Evolutionary conservation across 2,888 invertebrate genomes (phyloP).

Genomic region (Dolichomitus sp.): DNA sequence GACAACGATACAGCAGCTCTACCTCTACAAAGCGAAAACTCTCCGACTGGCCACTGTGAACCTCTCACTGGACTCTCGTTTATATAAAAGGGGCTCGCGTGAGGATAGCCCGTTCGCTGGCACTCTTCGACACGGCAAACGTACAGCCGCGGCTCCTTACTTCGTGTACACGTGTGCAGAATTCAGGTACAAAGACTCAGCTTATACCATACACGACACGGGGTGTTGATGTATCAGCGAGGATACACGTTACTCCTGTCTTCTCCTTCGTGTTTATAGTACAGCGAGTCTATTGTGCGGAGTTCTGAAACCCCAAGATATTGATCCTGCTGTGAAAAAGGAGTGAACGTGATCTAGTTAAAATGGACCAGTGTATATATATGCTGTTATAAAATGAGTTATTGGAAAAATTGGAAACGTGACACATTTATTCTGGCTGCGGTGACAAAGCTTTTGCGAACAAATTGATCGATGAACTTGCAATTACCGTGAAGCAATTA

Average conservation of each 20-base stretch:
- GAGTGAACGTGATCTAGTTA: not conserved
- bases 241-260: conserved; percentile 16
- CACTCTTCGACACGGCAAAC: conserved; percentile 18
- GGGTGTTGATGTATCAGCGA: conserved; percentile 15
- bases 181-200: conserved; percentile 57
- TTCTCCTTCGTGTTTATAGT: conserved; percentile 10
- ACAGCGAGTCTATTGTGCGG: conserved; percentile 14
- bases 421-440: not conserved
- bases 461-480: not conserved
- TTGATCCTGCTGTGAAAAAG: not conserved
- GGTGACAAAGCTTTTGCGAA: not conserved
- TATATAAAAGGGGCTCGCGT: conserved; percentile 76
- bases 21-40: conserved; percentile 8
- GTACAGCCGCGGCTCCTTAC: not conserved
- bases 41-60: conserved; percentile 24
- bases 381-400: not conserved
- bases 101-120: conserved; percentile 76
- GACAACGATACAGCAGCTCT: conserved; percentile 40
- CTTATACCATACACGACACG: not conserved
- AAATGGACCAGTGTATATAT: not conserved
- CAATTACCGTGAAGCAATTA: too few species aligned
- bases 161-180: conserved; percentile 54
- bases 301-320: not conserved
- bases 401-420: not conserved
- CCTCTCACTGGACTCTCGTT: conserved; percentile 30